These are phyloP conservation scores for Brenthis ino DNA, from an alignment of 2,888 invertebrate species.

Conservation along the genomic window DNA sequence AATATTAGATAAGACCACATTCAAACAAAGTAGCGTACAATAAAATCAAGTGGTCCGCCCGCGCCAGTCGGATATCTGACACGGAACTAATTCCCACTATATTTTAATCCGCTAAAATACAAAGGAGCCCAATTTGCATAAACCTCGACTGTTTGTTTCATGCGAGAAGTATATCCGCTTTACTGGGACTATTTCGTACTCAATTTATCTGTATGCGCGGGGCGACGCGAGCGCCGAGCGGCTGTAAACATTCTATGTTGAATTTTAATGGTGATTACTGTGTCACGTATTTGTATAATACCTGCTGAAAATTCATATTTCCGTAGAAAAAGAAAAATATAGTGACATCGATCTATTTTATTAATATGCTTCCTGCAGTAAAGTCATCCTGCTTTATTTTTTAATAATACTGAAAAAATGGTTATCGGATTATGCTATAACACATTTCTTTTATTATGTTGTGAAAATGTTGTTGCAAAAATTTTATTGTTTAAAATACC, in stretches of 20 bases:
- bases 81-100: slow-evolving; percentile 80
- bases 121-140: slow-evolving; percentile 81
- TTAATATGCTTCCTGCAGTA: slow-evolving; percentile 8
- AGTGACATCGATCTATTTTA: slow-evolving; percentile 17
- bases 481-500: not conserved
- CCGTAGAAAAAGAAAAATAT: slow-evolving; percentile 18
- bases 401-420: slow-evolving; percentile 1
- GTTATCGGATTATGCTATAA: not conserved
- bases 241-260: slow-evolving; percentile 54
- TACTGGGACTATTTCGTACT: slow-evolving; percentile 70
- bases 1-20: slow-evolving; percentile 47
- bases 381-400: not conserved
- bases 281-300: slow-evolving; percentile 37
- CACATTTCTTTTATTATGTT: slow-evolving; percentile 3
- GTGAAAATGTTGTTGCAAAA: not conserved
- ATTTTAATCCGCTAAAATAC: slow-evolving; percentile 80
- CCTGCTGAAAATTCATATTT: slow-evolving; percentile 27
- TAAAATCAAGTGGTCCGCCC: slow-evolving; percentile 66
- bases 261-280: slow-evolving; percentile 45
- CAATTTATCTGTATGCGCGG: slow-evolving; percentile 72
- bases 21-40: slow-evolving; percentile 63
- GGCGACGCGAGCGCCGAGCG: slow-evolving; percentile 44
- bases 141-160: slow-evolving; percentile 79
- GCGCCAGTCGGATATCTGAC: slow-evolving; percentile 72
- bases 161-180: slow-evolving; percentile 77